Evolutionary conservation across 2,797 vertebrate genomes (phyloP).

Genomic region (Poeciliopsis presidionis): DNA sequence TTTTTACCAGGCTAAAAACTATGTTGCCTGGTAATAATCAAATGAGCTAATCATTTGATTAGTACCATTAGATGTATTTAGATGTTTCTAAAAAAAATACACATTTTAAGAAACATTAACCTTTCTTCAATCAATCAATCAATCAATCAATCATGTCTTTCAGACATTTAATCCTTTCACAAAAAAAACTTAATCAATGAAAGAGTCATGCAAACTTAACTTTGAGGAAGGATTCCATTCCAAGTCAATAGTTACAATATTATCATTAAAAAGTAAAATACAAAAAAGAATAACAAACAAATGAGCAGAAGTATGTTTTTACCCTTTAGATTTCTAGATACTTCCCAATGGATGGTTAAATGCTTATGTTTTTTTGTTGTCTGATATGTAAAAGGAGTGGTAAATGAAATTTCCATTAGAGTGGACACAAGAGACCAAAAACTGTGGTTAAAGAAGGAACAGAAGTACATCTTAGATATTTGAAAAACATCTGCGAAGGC

Average conservation of each 20-base stretch:
- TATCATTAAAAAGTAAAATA: constrained; percentile 45
- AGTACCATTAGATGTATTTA: too few relatives aligned
- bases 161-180: constrained; percentile 62
- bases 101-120: too few relatives aligned
- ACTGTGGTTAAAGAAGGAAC: constrained; percentile 52
- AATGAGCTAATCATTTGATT: too few relatives aligned
- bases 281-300: constrained; percentile 9
- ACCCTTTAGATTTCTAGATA: constrained; percentile 46
- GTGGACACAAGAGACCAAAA: constrained; percentile 36
- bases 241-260: constrained; percentile 63
- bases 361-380: constrained; percentile 65
- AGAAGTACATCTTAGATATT: constrained; percentile 24
- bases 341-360: constrained; percentile 55
- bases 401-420: constrained; percentile 61
- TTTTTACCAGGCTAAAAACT: too few relatives aligned
- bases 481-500: constrained; percentile 38
- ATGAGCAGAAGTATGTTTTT: constrained; percentile 25
- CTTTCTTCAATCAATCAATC: too few relatives aligned
- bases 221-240: constrained; percentile 53
- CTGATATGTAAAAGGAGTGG: constrained; percentile 63
- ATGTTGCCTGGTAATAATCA: too few relatives aligned
- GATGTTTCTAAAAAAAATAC: too few relatives aligned
- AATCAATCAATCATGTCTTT: not conserved
- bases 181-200: constrained; percentile 60
- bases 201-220: constrained; percentile 57